phyloP scores from a whole-genome alignment of 2,888 invertebrate species.

The Sesamia inferens region DNA sequence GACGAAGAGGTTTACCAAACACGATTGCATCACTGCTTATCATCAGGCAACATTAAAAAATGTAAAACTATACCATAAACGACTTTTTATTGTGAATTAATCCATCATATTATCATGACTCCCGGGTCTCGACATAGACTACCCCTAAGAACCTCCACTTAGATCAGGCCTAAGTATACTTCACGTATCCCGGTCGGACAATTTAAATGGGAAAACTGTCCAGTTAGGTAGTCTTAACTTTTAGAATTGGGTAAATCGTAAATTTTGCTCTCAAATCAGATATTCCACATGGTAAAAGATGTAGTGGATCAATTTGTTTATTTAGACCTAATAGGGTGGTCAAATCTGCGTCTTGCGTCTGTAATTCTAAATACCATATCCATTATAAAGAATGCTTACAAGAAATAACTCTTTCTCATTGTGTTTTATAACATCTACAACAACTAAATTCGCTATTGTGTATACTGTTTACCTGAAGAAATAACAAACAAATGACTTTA shows the following conservation, averaged over 20 bases:
- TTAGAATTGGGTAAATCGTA: too few relatives aligned
- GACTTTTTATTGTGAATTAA: not conserved
- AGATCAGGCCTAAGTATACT: too few relatives aligned
- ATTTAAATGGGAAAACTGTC: too few relatives aligned
- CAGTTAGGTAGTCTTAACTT: too few relatives aligned
- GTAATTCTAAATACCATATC: constrained; percentile 22
- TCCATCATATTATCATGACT: not conserved
- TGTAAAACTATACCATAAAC: not conserved
- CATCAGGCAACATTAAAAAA: too few relatives aligned
- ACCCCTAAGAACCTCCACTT: not conserved
- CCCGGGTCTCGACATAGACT: not conserved
- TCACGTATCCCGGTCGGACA: not conserved
- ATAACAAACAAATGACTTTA: constrained; percentile 6
- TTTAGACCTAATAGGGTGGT: too few relatives aligned
- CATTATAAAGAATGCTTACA: not conserved
- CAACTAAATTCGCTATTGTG: constrained; percentile 18
- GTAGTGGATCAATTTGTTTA: too few relatives aligned
- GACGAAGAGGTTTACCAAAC: too few relatives aligned
- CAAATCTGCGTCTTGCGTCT: not conserved
- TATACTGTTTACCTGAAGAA: constrained; percentile 12
- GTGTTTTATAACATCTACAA: constrained; percentile 4
- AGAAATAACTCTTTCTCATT: constrained; percentile 1
- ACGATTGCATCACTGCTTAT: too few relatives aligned
- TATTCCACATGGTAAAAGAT: too few relatives aligned
- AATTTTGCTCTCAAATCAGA: too few relatives aligned